Evolutionary conservation across 2,113 vertebrate genomes (phyloP).

Genomic region (Cephalopterus ornatus): DNA sequence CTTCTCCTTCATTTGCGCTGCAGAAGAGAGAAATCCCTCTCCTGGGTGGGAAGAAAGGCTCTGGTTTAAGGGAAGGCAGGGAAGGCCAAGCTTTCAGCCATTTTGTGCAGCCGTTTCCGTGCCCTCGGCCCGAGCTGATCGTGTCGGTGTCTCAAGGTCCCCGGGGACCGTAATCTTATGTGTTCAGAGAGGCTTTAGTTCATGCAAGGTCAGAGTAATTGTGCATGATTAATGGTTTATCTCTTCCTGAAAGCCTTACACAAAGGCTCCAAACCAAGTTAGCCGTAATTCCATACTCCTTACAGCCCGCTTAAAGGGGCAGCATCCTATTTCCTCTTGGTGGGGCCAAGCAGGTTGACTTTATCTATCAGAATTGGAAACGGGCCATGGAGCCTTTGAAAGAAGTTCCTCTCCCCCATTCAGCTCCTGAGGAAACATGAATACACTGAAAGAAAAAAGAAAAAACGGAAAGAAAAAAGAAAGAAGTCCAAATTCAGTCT

Average conservation of each 20-base stretch:
- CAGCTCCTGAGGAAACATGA: slow-evolving; percentile 12
- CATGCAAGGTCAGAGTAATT: slow-evolving; percentile 74
- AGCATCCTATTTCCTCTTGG: slow-evolving; percentile 48
- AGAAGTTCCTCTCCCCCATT: background rate
- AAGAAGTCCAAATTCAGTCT: background rate
- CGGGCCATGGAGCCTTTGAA: slow-evolving; percentile 35
- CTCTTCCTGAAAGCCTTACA: slow-evolving; percentile 71
- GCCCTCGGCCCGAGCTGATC: background rate
- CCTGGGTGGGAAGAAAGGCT: background rate
- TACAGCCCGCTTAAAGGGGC: slow-evolving; percentile 56
- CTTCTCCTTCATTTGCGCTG: background rate
- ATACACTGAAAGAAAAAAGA: background rate
- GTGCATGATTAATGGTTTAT: slow-evolving; percentile 74
- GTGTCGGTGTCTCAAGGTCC: slow-evolving; percentile 38
- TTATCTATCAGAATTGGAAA: slow-evolving; percentile 54
- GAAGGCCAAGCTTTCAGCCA: background rate
- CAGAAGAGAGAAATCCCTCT: background rate
- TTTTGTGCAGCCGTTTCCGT: background rate
- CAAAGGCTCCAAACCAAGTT: slow-evolving; percentile 67
- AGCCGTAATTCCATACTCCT: slow-evolving; percentile 64
- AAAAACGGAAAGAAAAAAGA: background rate
- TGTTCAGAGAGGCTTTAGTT: slow-evolving; percentile 65
- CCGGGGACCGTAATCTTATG: slow-evolving; percentile 47
- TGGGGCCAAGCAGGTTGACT: slow-evolving; percentile 51
- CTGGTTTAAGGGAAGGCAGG: background rate